Conservation (phyloP, 1,140 invertebrate species). For the Panulirus ornatus region DNA sequence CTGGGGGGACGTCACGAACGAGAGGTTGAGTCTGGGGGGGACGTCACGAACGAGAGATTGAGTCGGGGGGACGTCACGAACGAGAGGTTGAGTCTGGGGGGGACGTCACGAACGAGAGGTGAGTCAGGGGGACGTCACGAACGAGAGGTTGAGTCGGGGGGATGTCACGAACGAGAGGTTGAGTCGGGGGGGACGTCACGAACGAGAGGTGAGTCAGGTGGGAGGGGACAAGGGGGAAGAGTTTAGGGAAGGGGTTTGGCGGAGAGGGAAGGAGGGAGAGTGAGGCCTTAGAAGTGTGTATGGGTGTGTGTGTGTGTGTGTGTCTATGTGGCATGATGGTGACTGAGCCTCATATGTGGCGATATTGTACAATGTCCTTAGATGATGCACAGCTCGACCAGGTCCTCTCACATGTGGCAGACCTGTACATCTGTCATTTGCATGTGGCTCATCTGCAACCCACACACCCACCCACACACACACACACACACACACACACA, state of each 20-base stretch:
- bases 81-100: no score
- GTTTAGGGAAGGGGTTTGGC: background rate
- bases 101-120: no score
- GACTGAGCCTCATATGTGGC: no score
- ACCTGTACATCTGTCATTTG: no score
- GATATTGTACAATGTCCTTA: no score
- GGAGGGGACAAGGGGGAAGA: background rate
- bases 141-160: background rate
- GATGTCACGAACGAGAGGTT: background rate
- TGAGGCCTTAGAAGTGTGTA: background rate
- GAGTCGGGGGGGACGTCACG: background rate
- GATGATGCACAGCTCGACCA: no score
- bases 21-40: background rate
- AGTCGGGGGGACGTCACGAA: background rate
- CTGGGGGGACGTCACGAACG: background rate
- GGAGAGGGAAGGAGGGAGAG: background rate
- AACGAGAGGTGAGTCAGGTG: background rate
- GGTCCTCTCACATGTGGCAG: no score
- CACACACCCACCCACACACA: no score
- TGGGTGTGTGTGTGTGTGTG: no score
- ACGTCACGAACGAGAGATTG: background rate
- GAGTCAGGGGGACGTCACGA: no score
- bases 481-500: conserved; percentile 20
- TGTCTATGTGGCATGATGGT: no score
- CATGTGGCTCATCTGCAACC: no score